phyloP scores from a whole-genome alignment of 1,140 invertebrate species.

The Pemphigus obesinymphae region DNA sequence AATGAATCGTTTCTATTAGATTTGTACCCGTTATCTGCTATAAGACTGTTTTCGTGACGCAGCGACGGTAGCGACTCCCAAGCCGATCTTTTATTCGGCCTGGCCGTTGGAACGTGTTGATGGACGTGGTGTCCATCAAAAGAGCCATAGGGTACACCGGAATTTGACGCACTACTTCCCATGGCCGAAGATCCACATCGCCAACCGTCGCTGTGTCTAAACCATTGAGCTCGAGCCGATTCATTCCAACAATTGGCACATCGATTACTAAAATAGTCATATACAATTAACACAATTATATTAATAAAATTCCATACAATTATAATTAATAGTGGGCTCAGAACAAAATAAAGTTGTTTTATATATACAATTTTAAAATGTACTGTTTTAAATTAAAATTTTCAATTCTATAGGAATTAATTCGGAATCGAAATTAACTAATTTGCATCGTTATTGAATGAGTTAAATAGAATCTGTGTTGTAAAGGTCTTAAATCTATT shows the following conservation, averaged over 20 bases:
- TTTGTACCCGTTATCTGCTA: conserved; percentile 74
- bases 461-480: too few relatives aligned
- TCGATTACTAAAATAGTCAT: conserved; percentile 48
- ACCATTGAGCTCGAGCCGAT: conserved; percentile 77
- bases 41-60: conserved; percentile 70
- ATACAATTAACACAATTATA: too few relatives aligned
- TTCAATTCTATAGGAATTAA: too few relatives aligned
- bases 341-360: too few relatives aligned
- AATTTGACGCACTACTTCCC: conserved; percentile 55
- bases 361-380: too few relatives aligned
- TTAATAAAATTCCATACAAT: too few relatives aligned
- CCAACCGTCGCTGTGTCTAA: conserved; percentile 81
- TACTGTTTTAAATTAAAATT: too few relatives aligned
- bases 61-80: conserved; percentile 80
- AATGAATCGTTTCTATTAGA: conserved; percentile 78
- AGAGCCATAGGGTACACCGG: conserved; percentile 47
- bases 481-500: too few relatives aligned
- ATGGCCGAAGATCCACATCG: conserved; percentile 69
- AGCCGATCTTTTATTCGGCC: conserved; percentile 66
- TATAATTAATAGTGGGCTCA: too few relatives aligned
- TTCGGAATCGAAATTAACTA: too few relatives aligned
- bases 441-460: too few relatives aligned
- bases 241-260: conserved; percentile 80
- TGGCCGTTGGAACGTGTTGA: conserved; percentile 45
- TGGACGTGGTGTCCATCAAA: conserved; percentile 46